Percentiles rank a stretch among this genome's conserved stretches.
These are phyloP conservation scores for Patella depressa DNA, from an alignment of 2,888 invertebrate genomes.

Conservation along the genomic window DNA sequence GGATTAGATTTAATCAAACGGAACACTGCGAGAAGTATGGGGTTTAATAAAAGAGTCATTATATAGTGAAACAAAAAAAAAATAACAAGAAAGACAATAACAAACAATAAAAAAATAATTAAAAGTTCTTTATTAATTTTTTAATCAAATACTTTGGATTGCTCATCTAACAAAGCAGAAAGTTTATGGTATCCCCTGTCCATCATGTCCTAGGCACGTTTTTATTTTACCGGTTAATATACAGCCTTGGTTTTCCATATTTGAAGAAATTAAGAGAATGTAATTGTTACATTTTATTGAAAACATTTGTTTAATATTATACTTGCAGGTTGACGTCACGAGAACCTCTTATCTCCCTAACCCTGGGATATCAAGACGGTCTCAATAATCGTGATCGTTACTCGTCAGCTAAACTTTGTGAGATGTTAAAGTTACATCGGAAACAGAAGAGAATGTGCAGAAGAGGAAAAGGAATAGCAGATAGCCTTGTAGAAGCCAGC, in stretches of 20 bases:
- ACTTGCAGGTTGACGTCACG: conserved; percentile 42
- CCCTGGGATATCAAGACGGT: conserved; percentile 19
- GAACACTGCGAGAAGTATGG: no score
- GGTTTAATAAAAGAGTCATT: no score
- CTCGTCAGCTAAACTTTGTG: conserved; percentile 50
- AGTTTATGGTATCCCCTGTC: no score
- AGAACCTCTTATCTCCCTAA: conserved; percentile 40
- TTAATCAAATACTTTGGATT: no score
- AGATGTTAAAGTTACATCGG: conserved; percentile 52
- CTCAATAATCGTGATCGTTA: conserved; percentile 8
- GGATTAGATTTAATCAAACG: no score
- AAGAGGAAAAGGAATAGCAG: conserved; percentile 92
- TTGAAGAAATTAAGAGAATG: no score
- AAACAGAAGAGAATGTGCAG: conserved; percentile 89
- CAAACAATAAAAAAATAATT: no score
- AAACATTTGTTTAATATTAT: conserved; percentile 8
- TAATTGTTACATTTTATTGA: neutral
- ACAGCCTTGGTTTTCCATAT: neutral
- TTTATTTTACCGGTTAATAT: neutral
- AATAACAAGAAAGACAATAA: no score
- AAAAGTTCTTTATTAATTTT: no score
- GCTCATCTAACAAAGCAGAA: no score
- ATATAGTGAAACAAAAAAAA: no score
- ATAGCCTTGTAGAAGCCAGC: conserved; percentile 90
- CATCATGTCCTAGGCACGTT: neutral